phyloP scores from a whole-genome alignment of 2,113 vertebrate genomes.

The Nesospiza acunhae region DNA sequence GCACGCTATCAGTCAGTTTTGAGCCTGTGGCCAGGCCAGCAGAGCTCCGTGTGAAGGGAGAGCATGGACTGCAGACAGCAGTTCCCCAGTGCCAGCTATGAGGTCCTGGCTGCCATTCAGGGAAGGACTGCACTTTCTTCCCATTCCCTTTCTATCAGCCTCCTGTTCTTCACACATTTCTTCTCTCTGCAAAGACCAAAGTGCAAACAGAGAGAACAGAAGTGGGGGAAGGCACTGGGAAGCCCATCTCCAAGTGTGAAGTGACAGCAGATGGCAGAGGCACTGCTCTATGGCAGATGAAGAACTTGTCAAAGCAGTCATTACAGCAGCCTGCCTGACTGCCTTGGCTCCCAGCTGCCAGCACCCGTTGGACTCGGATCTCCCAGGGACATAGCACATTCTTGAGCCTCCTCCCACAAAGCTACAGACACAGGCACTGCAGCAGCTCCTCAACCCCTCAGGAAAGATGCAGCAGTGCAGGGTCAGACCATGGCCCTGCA shows the following conservation, averaged over 20 bases:
- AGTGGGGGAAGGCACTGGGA: not conserved
- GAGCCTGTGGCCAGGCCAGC: not conserved
- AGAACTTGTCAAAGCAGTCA: not conserved
- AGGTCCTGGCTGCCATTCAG: not conserved
- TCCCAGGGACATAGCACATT: not conserved
- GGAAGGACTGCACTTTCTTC: not conserved
- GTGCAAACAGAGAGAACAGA: not conserved
- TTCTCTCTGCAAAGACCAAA: not conserved
- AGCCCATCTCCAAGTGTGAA: not conserved
- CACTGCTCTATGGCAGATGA: not conserved
- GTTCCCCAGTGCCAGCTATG: not conserved
- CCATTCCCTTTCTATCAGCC: not conserved
- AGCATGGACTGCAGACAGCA: not conserved
- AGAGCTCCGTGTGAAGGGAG: not conserved
- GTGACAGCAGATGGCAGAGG: slow-evolving; percentile 35
- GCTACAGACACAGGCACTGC: not conserved
- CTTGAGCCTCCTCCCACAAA: not conserved
- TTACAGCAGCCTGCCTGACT: not conserved
- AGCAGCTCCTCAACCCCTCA: not conserved
- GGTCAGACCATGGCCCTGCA: not conserved
- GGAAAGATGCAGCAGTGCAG: not conserved
- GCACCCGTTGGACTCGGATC: not conserved
- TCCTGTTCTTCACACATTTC: not conserved
- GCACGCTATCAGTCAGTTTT: not conserved
- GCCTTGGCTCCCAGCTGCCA: not conserved